Base-by-base conservation (phyloP, 2,113 vertebrate species). In the Brienomyrus brachyistius region DNA sequence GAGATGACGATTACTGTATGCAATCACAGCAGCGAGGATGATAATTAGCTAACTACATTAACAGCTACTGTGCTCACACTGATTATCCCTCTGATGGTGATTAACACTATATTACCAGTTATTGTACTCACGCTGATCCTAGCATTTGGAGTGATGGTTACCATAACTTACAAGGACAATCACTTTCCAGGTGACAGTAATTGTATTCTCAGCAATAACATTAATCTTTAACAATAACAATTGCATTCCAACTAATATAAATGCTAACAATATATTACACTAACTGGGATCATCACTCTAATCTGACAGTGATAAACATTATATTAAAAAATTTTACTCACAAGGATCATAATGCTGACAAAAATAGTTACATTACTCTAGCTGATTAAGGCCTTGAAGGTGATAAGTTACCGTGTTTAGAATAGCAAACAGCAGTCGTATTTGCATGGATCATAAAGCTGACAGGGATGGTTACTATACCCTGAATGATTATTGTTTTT, bases 151-250 rank as follows among this genome's bases (percentile, higher is more conserved):
- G 66, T 74, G 66, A 74, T 11, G 11, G 66, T 74, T 35, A 74
- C 4, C 27, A 35, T 87, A n/a, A 96, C 95, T 96, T 90, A 96
- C 96, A 93, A 95, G 96, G 95, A 99, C 98, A 98, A 99, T 99
- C 96, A 98, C 98, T 98, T 99, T 99, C 91, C 98, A 98, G 83
- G 98, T 99, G 96, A 99, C 99, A 66, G n/a, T 66, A n/a, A 66
- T 11, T 66, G 62, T 11, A 66, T 66, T 66, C n/a, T 66, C 62
- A 66, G n/a, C 62, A 66, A 66, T 27, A 66, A 66, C n/a, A 66
- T 66, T 66, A 27, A 66, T 66, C 62, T 31, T 70, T 70, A 70
- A 31, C 27, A 70, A 70, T 13, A 70, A 70, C n/a, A 70, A 11
- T 13, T 11, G 62, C 3, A 70, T 70, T 70, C 62, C 9, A 4